phyloP scores from a whole-genome alignment of 2,113 vertebrate genomes.

The Catagonus wagneri region DNA sequence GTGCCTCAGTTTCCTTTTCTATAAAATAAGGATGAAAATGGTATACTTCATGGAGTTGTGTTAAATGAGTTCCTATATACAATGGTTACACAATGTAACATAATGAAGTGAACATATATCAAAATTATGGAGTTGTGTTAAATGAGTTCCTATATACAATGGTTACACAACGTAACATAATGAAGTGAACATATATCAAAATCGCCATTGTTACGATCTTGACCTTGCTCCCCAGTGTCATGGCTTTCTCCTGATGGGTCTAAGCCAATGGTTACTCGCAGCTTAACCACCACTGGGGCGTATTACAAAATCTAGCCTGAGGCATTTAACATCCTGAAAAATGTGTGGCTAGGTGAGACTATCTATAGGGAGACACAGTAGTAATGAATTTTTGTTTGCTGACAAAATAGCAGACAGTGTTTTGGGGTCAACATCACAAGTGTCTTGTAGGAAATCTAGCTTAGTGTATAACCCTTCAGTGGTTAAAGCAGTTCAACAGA shows the following conservation, averaged over 20 bases:
- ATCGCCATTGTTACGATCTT: background rate
- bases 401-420: slow-evolving; percentile 63
- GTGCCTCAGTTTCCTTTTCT: background rate
- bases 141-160: background rate
- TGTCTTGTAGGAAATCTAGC: background rate
- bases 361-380: background rate
- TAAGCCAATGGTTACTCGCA: no score
- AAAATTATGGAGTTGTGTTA: background rate
- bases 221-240: background rate
- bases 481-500: background rate
- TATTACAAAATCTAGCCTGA: slow-evolving; percentile 55
- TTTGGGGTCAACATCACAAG: slow-evolving; percentile 65
- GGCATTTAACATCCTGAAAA: background rate
- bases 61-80: background rate
- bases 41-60: background rate
- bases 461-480: slow-evolving; percentile 66
- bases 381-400: slow-evolving; percentile 76
- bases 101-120: background rate
- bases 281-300: slow-evolving; percentile 63
- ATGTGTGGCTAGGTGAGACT: no score
- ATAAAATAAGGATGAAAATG: background rate
- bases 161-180: background rate
- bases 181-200: no score
- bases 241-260: background rate
- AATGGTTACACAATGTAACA: background rate